A percentile compares a stretch with the other conserved stretches of the same genome.
Conservation (phyloP, 2,888 invertebrate species). For the Drosophila anomalata region DNA sequence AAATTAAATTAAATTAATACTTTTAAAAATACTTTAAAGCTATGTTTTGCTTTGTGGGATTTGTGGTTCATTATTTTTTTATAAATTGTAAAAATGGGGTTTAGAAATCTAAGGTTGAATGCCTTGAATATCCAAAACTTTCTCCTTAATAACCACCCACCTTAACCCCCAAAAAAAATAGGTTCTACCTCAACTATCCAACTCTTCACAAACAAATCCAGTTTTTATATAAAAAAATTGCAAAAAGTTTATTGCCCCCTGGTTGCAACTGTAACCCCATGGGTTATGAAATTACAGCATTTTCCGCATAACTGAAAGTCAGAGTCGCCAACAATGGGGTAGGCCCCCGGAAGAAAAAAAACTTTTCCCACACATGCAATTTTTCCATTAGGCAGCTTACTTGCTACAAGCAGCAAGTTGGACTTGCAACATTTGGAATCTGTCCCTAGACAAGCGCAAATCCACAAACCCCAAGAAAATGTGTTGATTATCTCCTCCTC, state of each 20-base stretch:
- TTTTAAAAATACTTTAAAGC: neutral
- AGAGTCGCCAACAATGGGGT: constrained; percentile 25
- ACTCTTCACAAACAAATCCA: neutral
- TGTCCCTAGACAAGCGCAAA: constrained; percentile 10
- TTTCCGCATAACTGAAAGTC: constrained; percentile 5
- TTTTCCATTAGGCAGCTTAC: constrained; percentile 61
- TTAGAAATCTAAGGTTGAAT: too few relatives aligned
- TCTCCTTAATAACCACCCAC: too few relatives aligned
- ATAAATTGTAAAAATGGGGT: neutral
- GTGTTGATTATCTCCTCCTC: constrained; percentile 62
- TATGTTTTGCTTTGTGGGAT: neutral
- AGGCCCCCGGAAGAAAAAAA: constrained; percentile 9
- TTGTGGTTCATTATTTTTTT: neutral
- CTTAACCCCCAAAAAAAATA: neutral
- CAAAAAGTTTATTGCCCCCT: constrained; percentile 39
- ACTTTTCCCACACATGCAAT: constrained; percentile 67
- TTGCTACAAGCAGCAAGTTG: constrained; percentile 26
- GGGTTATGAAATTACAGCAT: constrained; percentile 12
- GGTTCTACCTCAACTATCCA: neutral
- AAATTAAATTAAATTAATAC: constrained; percentile 10
- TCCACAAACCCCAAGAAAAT: constrained; percentile 33
- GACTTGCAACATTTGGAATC: constrained; percentile 41
- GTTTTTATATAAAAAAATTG: neutral
- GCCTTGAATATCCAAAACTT: too few relatives aligned
- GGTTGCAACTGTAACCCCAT: neutral